These are phyloP conservation scores for Patiria pectinifera DNA, from an alignment of 53 echinoderm and acorn worm species.

Conservation along the genomic window DNA sequence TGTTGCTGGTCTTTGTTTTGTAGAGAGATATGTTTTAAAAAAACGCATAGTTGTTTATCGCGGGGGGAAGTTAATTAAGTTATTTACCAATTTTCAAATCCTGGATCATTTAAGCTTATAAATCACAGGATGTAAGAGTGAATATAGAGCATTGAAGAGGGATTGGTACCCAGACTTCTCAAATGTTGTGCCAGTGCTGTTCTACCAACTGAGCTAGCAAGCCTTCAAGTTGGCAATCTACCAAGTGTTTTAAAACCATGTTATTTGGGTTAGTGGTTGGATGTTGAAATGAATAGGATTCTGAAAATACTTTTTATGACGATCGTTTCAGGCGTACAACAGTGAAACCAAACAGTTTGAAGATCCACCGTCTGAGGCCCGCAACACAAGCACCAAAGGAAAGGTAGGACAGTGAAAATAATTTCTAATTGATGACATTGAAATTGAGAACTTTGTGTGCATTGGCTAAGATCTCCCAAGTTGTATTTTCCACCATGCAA, in stretches of 20 bases:
- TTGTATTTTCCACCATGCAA: no score
- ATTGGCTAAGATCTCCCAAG: no score
- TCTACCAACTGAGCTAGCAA: background rate
- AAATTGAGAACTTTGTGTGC: background rate
- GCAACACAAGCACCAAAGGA: conserved; percentile 78
- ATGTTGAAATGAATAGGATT: background rate
- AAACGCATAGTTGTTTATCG: no score
- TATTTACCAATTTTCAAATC: no score
- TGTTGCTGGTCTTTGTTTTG: background rate
- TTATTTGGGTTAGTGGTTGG: background rate
- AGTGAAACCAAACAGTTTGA: conserved; percentile 90
- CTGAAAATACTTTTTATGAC: background rate
- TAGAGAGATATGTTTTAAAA: background rate
- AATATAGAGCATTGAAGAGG: background rate
- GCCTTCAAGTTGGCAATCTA: background rate
- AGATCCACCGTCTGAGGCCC: conserved; percentile 87
- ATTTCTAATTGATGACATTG: background rate
- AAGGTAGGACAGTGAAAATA: conserved; percentile 71
- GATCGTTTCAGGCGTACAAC: conserved; percentile 83
- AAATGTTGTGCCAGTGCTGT: background rate
- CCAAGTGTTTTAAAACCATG: background rate
- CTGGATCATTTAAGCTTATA: no score
- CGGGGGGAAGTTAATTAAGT: no score
- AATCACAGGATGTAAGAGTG: no score
- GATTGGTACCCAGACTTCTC: background rate